phyloP scores from a whole-genome alignment of 2,888 invertebrate species.

The Piscicola geometra region DNA sequence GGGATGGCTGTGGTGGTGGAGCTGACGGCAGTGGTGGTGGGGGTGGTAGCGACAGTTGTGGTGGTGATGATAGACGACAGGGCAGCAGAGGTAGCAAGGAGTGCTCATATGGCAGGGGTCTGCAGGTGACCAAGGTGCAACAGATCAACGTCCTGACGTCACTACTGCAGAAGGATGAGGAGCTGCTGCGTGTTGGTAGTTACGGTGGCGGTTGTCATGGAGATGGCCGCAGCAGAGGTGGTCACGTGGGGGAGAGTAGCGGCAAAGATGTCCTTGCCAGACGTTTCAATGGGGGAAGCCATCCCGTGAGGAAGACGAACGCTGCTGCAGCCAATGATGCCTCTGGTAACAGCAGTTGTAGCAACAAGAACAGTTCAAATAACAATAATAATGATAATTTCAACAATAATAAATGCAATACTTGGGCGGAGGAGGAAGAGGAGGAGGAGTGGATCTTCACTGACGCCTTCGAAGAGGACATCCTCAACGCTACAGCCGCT shows the following conservation, averaged over 20 bases:
- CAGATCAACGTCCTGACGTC: neutral
- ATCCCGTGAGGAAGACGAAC: too few species aligned
- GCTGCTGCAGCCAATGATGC: too few species aligned
- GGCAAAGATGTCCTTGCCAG: too few species aligned
- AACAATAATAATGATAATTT: neutral
- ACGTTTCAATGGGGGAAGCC: too few species aligned
- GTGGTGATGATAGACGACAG: too few species aligned
- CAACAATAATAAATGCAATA: neutral
- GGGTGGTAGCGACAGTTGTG: neutral
- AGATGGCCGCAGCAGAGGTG: too few species aligned
- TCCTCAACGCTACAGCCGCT: neutral
- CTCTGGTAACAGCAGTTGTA: too few species aligned
- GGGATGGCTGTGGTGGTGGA: too few species aligned
- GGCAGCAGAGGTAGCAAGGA: neutral
- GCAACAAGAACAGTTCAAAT: neutral
- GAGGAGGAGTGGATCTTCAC: neutral
- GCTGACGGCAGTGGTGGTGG: neutral
- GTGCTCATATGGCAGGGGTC: neutral
- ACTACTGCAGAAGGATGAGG: too few species aligned
- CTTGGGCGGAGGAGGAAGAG: neutral
- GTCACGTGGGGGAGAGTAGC: too few species aligned
- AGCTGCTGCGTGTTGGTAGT: too few species aligned
- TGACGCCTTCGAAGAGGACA: neutral
- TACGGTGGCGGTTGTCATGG: neutral
- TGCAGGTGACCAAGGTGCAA: neutral